Conservation (phyloP, 2,797 vertebrate genomes). For the Dryobates pubescens region DNA sequence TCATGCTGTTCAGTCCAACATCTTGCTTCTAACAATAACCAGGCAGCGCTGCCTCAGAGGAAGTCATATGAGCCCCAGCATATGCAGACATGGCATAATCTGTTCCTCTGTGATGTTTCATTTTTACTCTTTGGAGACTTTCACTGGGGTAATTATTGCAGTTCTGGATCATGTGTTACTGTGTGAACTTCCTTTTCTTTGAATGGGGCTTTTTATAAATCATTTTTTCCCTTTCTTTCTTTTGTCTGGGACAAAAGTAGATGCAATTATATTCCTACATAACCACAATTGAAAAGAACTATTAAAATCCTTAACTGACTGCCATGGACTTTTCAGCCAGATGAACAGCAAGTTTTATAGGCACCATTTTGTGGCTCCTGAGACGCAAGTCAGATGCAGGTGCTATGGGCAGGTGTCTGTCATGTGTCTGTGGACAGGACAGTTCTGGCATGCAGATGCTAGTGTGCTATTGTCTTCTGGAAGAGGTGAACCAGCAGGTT, state of each 20-base stretch:
- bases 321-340: background rate
- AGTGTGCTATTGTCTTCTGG: background rate
- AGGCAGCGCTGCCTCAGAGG: background rate
- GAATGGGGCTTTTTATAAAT: background rate
- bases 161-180: conserved; percentile 32
- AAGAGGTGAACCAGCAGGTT: background rate
- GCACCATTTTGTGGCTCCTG: background rate
- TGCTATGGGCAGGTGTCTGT: background rate
- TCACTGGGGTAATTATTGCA: background rate
- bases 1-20: background rate
- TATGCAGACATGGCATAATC: conserved; percentile 48
- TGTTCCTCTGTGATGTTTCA: conserved; percentile 35
- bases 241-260: background rate
- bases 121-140: conserved; percentile 16
- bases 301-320: background rate
- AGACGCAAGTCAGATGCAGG: background rate
- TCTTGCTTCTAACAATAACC: conserved; percentile 26
- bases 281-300: background rate
- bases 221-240: background rate
- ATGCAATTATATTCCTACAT: background rate
- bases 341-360: background rate
- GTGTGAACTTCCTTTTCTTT: conserved; percentile 33
- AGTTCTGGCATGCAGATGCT: fast-evolving
- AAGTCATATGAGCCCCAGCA: background rate
- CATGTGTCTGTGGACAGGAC: background rate